phyloP scores from a whole-genome alignment of 2,797 vertebrate genomes.

The Rhynchonycteris naso region DNA sequence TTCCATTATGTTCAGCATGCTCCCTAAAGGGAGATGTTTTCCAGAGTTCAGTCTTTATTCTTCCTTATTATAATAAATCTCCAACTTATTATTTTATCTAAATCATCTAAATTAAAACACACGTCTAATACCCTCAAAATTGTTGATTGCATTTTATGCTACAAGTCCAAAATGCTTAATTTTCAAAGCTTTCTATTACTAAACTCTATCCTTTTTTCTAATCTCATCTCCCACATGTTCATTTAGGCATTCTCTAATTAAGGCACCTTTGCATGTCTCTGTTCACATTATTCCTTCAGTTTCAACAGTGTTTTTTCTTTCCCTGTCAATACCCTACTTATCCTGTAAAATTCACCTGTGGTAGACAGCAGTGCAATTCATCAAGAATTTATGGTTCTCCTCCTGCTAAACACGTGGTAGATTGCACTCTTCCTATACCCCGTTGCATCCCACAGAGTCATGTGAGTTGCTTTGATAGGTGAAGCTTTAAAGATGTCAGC shows the following conservation, averaged over 20 bases:
- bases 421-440: neutral
- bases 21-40: neutral
- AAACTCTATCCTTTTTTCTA: neutral
- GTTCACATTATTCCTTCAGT: neutral
- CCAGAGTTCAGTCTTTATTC: neutral
- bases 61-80: neutral
- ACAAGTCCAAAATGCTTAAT: neutral
- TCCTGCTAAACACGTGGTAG: neutral
- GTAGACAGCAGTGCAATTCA: neutral
- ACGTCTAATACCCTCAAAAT: neutral
- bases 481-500: neutral
- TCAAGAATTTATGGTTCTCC: neutral
- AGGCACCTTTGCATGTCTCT: neutral
- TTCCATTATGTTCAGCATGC: neutral
- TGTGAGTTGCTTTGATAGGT: neutral
- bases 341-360: neutral
- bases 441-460: neutral
- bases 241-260: neutral
- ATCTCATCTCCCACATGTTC: neutral
- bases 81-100: neutral
- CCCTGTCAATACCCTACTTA: neutral
- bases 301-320: neutral
- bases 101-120: neutral
- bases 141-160: neutral
- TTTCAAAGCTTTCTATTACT: neutral